Conservation (phyloP, 2,113 vertebrate genomes). For the Talpa occidentalis region DNA sequence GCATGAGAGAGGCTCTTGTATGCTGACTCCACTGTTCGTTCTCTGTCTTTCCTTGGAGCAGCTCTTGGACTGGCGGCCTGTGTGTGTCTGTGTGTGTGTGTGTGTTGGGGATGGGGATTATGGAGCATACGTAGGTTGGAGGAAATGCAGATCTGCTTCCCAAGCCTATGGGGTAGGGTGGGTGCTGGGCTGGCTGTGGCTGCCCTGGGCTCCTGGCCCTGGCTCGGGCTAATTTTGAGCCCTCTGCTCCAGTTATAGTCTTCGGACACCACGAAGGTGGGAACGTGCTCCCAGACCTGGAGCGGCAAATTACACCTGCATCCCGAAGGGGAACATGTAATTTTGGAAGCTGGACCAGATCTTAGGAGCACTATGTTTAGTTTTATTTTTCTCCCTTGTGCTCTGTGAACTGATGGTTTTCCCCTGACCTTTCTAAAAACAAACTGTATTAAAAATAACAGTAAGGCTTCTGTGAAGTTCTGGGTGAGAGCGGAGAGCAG, state of each 20-base stretch:
- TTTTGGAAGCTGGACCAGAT: conserved; percentile 69
- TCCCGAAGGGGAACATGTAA: conserved; percentile 78
- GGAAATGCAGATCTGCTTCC: not conserved
- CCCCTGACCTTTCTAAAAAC: conserved; percentile 77
- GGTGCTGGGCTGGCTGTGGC: not conserved
- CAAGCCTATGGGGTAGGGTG: rapidly evolving
- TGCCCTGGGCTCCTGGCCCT: not conserved
- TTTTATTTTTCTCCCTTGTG: conserved; percentile 40
- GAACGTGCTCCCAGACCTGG: conserved; percentile 65
- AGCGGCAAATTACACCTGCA: conserved; percentile 68
- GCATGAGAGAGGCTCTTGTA: not conserved
- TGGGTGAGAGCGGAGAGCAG: conserved; percentile 17
- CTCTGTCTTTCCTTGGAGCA: not conserved
- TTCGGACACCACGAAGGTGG: conserved; percentile 69
- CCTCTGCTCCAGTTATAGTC: conserved; percentile 53
- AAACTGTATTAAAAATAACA: conserved; percentile 71
- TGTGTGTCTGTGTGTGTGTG: not conserved
- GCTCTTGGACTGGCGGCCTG: not conserved
- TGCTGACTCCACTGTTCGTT: not conserved
- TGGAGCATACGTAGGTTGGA: not conserved
- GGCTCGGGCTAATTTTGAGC: conserved; percentile 61
- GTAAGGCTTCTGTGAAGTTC: conserved; percentile 54
- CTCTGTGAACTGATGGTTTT: conserved; percentile 68
- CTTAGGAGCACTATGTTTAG: conserved; percentile 75
- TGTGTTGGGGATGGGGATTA: too few relatives aligned